Conservation (phyloP, 2,888 invertebrate genomes). For the Chalcosyrphus nemorum region DNA sequence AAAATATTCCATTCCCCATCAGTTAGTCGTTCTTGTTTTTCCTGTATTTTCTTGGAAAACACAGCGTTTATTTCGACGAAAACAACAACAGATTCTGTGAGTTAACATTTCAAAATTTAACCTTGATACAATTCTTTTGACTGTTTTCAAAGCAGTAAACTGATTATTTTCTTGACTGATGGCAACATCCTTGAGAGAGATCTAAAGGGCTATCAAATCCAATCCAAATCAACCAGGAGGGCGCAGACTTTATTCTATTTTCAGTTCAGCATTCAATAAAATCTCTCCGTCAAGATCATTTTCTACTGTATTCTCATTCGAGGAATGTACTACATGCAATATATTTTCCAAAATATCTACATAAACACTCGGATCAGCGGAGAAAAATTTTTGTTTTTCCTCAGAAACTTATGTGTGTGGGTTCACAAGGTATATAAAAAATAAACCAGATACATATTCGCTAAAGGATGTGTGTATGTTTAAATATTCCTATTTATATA, state of each 20-base stretch:
- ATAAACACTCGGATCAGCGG: slow-evolving; percentile 29
- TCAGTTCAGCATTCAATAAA: slow-evolving; percentile 65
- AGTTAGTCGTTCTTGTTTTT: neutral
- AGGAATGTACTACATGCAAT: slow-evolving; percentile 44
- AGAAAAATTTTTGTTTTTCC: slow-evolving; percentile 42
- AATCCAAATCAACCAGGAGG: slow-evolving; percentile 5
- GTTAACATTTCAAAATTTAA: slow-evolving; percentile 1
- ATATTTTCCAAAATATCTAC: slow-evolving; percentile 70
- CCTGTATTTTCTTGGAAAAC: slow-evolving; percentile 18
- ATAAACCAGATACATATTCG: neutral
- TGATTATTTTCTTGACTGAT: too few relatives aligned
- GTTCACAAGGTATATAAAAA: slow-evolving; percentile 39
- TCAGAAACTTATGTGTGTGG: slow-evolving; percentile 12
- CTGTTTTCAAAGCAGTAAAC: too few relatives aligned
- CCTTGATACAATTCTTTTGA: slow-evolving; percentile 48
- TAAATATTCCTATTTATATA: slow-evolving; percentile 31
- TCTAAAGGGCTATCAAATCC: slow-evolving; percentile 33
- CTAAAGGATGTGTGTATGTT: slow-evolving; percentile 3
- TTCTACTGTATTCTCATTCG: slow-evolving; percentile 32
- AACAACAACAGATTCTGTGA: slow-evolving; percentile 41
- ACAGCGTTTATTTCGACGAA: slow-evolving; percentile 26
- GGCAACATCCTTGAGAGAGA: too few relatives aligned
- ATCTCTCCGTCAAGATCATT: slow-evolving; percentile 63
- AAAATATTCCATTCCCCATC: slow-evolving; percentile 23
- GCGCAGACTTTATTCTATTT: slow-evolving; percentile 50